Conservation (phyloP, 2,888 invertebrate species). For the Sepiola atlantica region DNA sequence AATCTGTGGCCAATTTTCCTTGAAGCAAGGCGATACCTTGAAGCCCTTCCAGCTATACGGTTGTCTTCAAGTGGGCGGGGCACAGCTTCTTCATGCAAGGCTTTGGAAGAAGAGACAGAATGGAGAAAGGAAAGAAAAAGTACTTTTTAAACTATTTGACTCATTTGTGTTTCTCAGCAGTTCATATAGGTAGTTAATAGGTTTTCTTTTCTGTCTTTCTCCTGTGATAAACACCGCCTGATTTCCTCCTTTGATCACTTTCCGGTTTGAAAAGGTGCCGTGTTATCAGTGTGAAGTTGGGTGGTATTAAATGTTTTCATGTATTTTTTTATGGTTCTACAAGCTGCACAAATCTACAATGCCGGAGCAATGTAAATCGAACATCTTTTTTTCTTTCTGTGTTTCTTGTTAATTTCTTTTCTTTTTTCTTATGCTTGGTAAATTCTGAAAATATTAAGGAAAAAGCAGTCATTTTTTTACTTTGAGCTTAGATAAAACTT, state of each 20-base stretch:
- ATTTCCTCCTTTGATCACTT: neutral
- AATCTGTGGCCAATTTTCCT: slow-evolving; percentile 11
- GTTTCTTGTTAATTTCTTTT: neutral
- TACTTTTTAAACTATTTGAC: neutral
- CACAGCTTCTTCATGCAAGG: neutral
- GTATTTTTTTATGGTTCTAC: neutral
- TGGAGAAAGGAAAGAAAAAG: neutral
- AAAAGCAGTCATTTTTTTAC: too few relatives aligned
- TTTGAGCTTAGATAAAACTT: too few relatives aligned
- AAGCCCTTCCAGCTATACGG: neutral
- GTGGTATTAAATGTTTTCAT: neutral
- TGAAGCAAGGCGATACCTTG: neutral
- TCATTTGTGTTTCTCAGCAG: neutral
- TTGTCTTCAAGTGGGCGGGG: neutral
- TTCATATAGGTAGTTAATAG: neutral
- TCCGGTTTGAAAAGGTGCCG: neutral
- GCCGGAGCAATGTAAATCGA: neutral
- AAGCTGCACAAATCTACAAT: neutral
- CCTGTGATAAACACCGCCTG: neutral
- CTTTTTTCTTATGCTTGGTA: too few relatives aligned
- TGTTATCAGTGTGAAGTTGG: too few relatives aligned
- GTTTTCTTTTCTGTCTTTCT: neutral
- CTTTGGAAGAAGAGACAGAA: neutral
- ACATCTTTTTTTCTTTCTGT: neutral
- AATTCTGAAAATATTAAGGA: too few relatives aligned